phyloP scores from a whole-genome alignment of 2,113 vertebrate species.

The Cariama cristata region DNA sequence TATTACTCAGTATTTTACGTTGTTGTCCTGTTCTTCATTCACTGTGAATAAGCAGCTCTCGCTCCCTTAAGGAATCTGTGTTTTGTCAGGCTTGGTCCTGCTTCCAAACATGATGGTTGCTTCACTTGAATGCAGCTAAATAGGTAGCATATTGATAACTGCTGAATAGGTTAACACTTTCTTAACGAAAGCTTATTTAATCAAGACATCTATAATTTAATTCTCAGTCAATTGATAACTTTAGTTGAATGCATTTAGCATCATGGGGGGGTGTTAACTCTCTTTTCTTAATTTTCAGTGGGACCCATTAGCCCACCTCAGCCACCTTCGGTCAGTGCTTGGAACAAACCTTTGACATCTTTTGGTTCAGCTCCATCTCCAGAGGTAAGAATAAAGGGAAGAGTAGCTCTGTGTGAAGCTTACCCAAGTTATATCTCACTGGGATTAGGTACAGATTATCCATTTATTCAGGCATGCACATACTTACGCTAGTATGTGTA shows the following conservation, averaged over 20 bases:
- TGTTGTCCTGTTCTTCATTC: background rate
- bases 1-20: background rate
- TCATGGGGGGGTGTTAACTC: background rate
- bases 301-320: slow-evolving; percentile 96
- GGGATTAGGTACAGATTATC: background rate
- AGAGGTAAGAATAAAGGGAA: slow-evolving; percentile 82
- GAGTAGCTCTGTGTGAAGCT: background rate
- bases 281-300: slow-evolving; percentile 78
- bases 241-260: background rate
- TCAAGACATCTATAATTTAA: background rate
- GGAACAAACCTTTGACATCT: slow-evolving; percentile 98
- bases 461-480: fast-evolving
- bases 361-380: slow-evolving; percentile 87
- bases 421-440: background rate
- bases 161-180: background rate
- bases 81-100: background rate
- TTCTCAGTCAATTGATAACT: background rate
- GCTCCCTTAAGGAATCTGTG: background rate
- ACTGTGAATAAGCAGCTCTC: background rate
- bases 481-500: background rate
- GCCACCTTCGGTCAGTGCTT: slow-evolving; percentile 97
- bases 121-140: background rate
- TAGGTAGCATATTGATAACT: background rate
- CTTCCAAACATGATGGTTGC: background rate
- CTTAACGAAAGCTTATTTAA: background rate